A percentile compares a stretch with the other conserved stretches of the same genome.
phyloP scores from a whole-genome alignment of 2,797 vertebrate genomes.

The Galagoides demidoff region DNA sequence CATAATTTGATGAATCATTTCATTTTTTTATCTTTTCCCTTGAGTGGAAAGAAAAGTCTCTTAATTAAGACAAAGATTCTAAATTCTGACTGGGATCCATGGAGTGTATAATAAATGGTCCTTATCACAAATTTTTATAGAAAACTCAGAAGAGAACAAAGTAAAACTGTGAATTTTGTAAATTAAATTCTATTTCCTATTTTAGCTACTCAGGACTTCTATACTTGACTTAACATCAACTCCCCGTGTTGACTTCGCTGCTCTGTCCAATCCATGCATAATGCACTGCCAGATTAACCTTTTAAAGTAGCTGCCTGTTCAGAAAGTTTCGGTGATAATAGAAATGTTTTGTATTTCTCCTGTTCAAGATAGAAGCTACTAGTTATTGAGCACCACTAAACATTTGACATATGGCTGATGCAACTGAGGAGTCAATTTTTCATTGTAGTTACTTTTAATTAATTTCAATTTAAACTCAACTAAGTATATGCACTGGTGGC shows the following conservation, averaged over 20 bases:
- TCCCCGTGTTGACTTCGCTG: background rate
- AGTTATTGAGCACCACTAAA: background rate
- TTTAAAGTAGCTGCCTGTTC: background rate
- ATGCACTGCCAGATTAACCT: background rate
- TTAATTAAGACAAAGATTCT: background rate
- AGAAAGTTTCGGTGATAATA: background rate
- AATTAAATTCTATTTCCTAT: background rate
- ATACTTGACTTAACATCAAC: conserved; percentile 1
- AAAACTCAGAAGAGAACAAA: background rate
- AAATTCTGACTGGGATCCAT: background rate
- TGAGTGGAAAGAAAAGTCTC: conserved; percentile 19
- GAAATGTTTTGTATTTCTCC: background rate
- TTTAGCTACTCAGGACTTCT: background rate
- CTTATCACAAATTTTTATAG: background rate
- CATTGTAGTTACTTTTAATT: conserved; percentile 36
- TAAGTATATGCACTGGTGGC: background rate
- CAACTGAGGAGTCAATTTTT: background rate
- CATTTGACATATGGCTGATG: background rate
- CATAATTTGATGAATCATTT: conserved; percentile 53
- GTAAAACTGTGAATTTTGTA: background rate
- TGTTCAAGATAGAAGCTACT: background rate
- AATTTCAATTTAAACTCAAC: background rate
- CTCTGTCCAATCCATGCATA: background rate
- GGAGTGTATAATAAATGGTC: background rate
- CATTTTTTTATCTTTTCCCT: background rate